These are phyloP conservation scores for Nothura maculosa DNA, from an alignment of 2,797 vertebrate genomes.

Conservation along the genomic window DNA sequence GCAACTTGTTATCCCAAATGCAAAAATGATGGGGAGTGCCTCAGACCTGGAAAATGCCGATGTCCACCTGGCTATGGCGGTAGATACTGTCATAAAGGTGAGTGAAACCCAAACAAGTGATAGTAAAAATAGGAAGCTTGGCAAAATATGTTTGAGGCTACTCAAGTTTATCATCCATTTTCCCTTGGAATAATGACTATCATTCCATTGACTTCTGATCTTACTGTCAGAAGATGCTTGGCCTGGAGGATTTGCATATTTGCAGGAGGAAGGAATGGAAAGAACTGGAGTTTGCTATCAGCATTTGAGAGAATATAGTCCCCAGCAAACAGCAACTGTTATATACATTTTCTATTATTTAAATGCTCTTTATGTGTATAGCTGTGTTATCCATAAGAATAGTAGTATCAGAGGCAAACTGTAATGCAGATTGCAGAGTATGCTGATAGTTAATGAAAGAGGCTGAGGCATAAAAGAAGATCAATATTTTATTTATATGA, in stretches of 20 bases:
- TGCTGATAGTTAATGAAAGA: neutral
- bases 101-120: neutral
- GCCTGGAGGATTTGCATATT: neutral
- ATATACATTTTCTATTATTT: neutral
- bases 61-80: slow-evolving; percentile 87
- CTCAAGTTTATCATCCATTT: neutral
- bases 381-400: neutral
- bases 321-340: neutral
- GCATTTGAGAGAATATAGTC: neutral
- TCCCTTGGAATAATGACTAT: neutral
- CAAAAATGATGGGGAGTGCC: slow-evolving; percentile 90
- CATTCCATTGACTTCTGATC: neutral
- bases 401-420: neutral
- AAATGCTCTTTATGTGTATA: neutral
- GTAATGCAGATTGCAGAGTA: neutral
- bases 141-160: neutral
- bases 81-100: slow-evolving; percentile 90
- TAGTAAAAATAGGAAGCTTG: neutral
- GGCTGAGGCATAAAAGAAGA: neutral
- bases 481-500: neutral
- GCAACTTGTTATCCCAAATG: slow-evolving; percentile 91
- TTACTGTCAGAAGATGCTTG: neutral
- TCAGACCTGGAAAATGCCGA: slow-evolving; percentile 90
- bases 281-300: neutral
- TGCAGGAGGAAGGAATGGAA: neutral